Conservation (phyloP, 2,888 invertebrate genomes). For the Criorhina ranunculi region DNA sequence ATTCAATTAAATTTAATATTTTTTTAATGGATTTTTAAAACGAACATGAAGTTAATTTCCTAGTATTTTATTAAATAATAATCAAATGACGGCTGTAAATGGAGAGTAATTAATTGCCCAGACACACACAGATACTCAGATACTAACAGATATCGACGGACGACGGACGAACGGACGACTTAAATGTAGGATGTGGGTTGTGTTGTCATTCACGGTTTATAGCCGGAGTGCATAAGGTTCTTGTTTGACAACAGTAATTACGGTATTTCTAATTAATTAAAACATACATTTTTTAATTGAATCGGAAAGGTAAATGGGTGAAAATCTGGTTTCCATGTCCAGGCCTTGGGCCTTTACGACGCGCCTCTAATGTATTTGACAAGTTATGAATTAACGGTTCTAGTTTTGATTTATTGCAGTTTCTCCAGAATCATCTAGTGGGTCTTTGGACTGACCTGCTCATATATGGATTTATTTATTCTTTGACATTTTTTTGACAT, state of each 20-base stretch:
- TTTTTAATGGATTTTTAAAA: constrained; percentile 34
- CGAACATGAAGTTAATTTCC: constrained; percentile 22
- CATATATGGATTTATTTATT: too few relatives aligned
- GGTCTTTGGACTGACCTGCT: too few relatives aligned
- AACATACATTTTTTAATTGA: not conserved
- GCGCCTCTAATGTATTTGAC: too few relatives aligned
- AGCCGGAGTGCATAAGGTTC: not conserved
- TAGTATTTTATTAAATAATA: constrained; percentile 23
- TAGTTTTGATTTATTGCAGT: too few relatives aligned
- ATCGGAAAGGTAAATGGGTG: too few relatives aligned
- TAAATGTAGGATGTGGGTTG: not conserved
- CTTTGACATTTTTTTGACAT: too few relatives aligned
- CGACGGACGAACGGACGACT: not conserved
- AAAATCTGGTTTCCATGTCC: too few relatives aligned
- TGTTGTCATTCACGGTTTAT: constrained; percentile 1
- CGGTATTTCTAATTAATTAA: not conserved
- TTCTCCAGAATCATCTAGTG: too few relatives aligned
- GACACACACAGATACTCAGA: not conserved
- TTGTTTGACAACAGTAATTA: constrained; percentile 11
- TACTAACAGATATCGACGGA: too few relatives aligned
- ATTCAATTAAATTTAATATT: constrained; percentile 55
- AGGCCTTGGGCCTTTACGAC: too few relatives aligned
- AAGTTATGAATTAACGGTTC: too few relatives aligned
- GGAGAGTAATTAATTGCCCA: constrained; percentile 4
- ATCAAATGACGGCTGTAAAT: constrained; percentile 20